Base-by-base conservation (phyloP, 2,888 invertebrate species). In the Chironomus tentans region DNA sequence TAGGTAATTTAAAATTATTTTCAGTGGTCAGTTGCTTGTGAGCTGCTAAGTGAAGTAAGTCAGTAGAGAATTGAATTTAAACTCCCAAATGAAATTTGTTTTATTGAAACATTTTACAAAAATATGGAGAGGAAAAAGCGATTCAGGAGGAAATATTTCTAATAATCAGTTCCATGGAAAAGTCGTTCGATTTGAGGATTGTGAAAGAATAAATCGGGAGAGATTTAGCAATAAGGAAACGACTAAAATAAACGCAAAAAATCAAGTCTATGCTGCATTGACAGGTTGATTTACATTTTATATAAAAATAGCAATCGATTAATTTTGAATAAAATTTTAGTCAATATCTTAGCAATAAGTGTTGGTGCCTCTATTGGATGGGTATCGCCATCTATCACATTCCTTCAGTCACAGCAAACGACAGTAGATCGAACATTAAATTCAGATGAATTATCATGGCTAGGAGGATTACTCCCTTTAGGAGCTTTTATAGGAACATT, bases 331-430 rank as follows among this genome's bases (percentile, higher is more conserved):
- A 65, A 65, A 21, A 65, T 24, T 12, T 21, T 13, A 62, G 72
- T 38, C 2, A 72, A 62, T 15, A 38, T 72, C 7, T 50, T 61
- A n/a, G 38, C 72, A 18, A 18, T 18, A 2, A 50, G 72, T 12
- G 72, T 76, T 18, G 68, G 69, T 4, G 18, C 46, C 56, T 48
- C 28, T 18, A 75, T 80, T 71, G 83, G 83, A 38, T 84, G 84
- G 84, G 79, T 81, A 0, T 83, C 83, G 1, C 79, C 83, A 3
- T 81, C 81, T 77, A 81, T 83, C 28, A 77, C 82, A 13, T 79
- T 82, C n/a, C 77, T 84, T 2, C 79, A 80, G 73, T 79, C 81
- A 1, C 77, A 78, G 0, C 76, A 79, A 0, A 81, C 82, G 48
- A 82, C 82, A 0, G 72, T 84, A 65, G 78, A 79, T n/a, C 83